Evolutionary conservation across 1,140 invertebrate genomes (phyloP).

Genomic region (Micrasema minimum): DNA sequence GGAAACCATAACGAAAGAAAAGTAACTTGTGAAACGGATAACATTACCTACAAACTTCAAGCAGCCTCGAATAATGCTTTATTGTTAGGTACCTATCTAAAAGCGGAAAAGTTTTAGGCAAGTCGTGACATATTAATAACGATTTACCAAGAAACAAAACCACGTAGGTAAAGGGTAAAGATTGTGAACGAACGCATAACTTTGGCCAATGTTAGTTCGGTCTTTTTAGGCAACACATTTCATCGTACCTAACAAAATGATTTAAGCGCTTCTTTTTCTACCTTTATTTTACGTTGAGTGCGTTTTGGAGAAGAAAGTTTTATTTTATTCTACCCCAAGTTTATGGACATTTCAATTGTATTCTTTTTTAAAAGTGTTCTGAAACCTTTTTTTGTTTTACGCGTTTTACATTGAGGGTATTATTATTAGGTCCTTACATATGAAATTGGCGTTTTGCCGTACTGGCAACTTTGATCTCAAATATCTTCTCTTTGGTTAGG

Average conservation of each 20-base stretch:
- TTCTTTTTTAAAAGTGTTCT: constrained; percentile 49
- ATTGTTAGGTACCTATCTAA: constrained; percentile 23
- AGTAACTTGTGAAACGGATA: constrained; percentile 2
- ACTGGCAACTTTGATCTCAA: too few species aligned
- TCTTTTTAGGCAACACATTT: constrained; percentile 37
- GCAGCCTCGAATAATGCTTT: constrained; percentile 14
- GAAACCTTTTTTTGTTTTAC: constrained; percentile 41
- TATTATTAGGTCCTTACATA: too few species aligned
- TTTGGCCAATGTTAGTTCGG: constrained; percentile 7
- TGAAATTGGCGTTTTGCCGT: too few species aligned
- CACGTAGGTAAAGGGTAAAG: not conserved
- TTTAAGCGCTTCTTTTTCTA: constrained; percentile 45
- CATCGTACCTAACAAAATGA: constrained; percentile 48
- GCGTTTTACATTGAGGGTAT: too few species aligned
- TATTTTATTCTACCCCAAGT: constrained; percentile 18
- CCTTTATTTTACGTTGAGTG: constrained; percentile 41
- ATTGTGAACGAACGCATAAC: constrained; percentile 28
- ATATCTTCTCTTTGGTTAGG: too few species aligned
- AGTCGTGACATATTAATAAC: constrained; percentile 33
- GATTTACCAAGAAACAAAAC: constrained; percentile 13
- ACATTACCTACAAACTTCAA: constrained; percentile 6
- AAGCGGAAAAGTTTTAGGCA: constrained; percentile 13
- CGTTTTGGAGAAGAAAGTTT: constrained; percentile 25
- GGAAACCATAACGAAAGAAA: not conserved
- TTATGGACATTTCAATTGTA: constrained; percentile 27